Conservation (phyloP, 2,888 invertebrate species). For the Daptonema setosum region DNA sequence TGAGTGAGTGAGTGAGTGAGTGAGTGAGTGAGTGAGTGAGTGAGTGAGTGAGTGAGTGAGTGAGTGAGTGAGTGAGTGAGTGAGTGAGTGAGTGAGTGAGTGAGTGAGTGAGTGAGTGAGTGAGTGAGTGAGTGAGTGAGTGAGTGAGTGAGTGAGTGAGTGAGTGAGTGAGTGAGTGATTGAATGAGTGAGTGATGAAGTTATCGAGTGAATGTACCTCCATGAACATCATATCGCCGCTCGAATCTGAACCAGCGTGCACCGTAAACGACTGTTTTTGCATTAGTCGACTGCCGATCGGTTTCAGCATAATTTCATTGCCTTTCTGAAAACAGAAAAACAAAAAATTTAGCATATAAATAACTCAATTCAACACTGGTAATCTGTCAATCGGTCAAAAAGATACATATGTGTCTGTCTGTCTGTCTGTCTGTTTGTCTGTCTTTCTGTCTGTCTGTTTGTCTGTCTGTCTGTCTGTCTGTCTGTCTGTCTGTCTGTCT, state of each 20-base stretch:
- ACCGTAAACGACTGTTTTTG: conserved; percentile 95
- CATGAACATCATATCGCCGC: conserved; percentile 45
- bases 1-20: too few relatives aligned
- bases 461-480: too few relatives aligned
- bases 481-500: too few relatives aligned
- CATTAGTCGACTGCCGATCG: conserved; percentile 73
- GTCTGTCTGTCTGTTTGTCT: too few relatives aligned
- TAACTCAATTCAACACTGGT: background rate
- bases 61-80: too few relatives aligned
- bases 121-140: background rate
- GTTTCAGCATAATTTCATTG: conserved; percentile 88
- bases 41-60: too few relatives aligned
- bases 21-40: too few relatives aligned
- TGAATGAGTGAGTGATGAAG: too few relatives aligned
- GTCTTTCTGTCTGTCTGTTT: too few relatives aligned
- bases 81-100: too few relatives aligned
- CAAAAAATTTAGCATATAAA: background rate
- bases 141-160: background rate
- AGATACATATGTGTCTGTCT: conserved; percentile 1
- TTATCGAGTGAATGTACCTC: conserved; percentile 34
- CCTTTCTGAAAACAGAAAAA: conserved; percentile 48
- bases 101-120: background rate
- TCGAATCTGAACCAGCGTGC: conserved; percentile 75
- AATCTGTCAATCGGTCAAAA: background rate
- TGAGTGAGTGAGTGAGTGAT: too few relatives aligned